Evolutionary conservation across 1,140 invertebrate species (phyloP), one percentile per base, ranked within the genome.

Genomic region (Pseudomyrmex cubaensis): DNA sequence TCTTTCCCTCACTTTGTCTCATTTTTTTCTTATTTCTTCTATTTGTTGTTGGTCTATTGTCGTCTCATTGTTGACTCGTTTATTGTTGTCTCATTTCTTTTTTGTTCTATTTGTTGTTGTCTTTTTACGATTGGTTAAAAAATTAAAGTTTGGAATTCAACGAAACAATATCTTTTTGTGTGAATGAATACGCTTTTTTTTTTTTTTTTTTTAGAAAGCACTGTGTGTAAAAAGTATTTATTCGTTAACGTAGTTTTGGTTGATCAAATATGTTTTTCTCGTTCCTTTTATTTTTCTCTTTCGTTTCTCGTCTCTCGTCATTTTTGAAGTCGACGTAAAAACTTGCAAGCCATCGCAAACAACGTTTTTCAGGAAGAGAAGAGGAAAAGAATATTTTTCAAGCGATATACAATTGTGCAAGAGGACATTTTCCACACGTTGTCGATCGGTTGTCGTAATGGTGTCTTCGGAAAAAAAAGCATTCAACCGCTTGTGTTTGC

Each of bases 331-430:
- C 57, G 57, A n/a, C 57, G 46, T 64, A 69, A 56, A 56, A 50
- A 83, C 44, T 82, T 78, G 52, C 57, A 64, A 73, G 25, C 48
- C 70, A 12, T 10, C 54, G 15, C 15, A 20, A 72, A 67, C 61
- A 9, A 52, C 69, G 9, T 85, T 61, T 75, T 82, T 82, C 74
- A 80, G 74, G 25, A 70, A 35, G n/a, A 48, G 44, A 63, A 72
- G 13, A 59, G 80, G 82, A 22, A 82, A 86, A 61, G 15, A 59
- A 84, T 22, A n/a, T n/a, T 74, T 82, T 80, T n/a, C 59, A 57
- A 74, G 25, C 52, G 48, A 10, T 17, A 73, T 46, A 75, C 35
- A 35, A 35, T 35, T 35, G 5, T 35, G 44, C 66, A 59, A 75
- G 59, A 85, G 46, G 52, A 83, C 48, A 66, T 57, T 22, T n/a